A percentile compares a stretch with the other conserved stretches of the same genome.
phyloP scores from a whole-genome alignment of 2,113 vertebrate genomes.

The Peucedramus taeniatus region DNA sequence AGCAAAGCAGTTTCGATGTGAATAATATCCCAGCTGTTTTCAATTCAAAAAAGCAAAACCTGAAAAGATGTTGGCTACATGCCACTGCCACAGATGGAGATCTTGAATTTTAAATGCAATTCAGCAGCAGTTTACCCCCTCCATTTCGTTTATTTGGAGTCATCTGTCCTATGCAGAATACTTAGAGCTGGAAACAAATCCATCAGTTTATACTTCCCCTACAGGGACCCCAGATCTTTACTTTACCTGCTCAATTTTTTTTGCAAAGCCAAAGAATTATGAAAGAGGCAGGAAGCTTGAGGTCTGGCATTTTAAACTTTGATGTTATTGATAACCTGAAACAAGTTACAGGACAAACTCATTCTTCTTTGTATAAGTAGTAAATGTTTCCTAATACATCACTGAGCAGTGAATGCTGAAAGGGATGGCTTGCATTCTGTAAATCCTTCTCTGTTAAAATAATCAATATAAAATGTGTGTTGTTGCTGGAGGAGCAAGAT shows the following conservation, averaged over 20 bases:
- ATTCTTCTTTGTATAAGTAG: not conserved
- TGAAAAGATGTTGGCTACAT: not conserved
- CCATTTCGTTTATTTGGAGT: not conserved
- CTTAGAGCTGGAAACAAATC: not conserved
- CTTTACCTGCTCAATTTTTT: not conserved
- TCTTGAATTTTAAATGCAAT: not conserved
- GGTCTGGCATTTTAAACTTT: not conserved
- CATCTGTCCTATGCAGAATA: not conserved
- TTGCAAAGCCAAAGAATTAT: not conserved
- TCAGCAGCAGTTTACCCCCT: not conserved
- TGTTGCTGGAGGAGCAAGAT: not conserved
- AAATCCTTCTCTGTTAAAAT: slow-evolving; percentile 16
- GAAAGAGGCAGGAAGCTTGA: not conserved
- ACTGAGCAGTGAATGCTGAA: not conserved
- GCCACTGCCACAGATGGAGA: slow-evolving; percentile 32
- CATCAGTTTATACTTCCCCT: not conserved
- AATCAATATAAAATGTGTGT: not conserved
- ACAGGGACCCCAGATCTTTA: not conserved
- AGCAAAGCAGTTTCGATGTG: slow-evolving; percentile 3
- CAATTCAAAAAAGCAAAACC: slow-evolving; percentile 33
- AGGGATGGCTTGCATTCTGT: not conserved
- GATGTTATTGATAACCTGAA: not conserved
- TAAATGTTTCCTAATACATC: not conserved
- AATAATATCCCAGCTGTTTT: slow-evolving; percentile 24
- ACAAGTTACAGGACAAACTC: not conserved